phyloP scores from a whole-genome alignment of 2,797 vertebrate genomes.

The Simalia tracyae region DNA sequence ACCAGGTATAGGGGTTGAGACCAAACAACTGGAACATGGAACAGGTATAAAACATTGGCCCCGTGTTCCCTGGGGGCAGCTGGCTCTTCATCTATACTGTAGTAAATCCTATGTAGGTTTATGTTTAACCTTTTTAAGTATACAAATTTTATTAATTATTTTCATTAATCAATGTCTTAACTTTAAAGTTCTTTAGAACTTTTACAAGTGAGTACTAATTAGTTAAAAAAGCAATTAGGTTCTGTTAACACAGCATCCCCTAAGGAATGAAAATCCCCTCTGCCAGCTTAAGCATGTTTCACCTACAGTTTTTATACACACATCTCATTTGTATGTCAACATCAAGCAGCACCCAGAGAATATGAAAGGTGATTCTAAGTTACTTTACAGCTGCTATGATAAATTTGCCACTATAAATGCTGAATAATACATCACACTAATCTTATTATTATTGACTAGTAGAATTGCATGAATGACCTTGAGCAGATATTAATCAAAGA shows the following conservation, averaged over 20 bases:
- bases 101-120: not conserved
- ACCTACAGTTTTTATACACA: conserved; percentile 30
- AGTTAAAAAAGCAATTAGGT: conserved; percentile 16
- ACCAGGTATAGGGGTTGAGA: too few relatives aligned
- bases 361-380: conserved; percentile 61
- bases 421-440: conserved; percentile 73
- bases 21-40: too few relatives aligned
- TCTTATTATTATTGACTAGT: conserved; percentile 69
- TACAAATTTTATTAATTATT: conserved; percentile 17
- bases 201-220: not conserved
- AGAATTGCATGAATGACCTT: conserved; percentile 61
- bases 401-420: conserved; percentile 66
- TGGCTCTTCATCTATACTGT: too few relatives aligned
- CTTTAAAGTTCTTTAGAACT: conserved; percentile 3
- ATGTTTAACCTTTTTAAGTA: not conserved
- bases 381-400: conserved; percentile 53
- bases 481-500: conserved; percentile 65
- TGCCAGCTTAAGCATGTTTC: conserved; percentile 21
- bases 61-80: too few relatives aligned
- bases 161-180: conserved; percentile 28
- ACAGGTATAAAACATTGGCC: too few relatives aligned
- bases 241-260: not conserved
- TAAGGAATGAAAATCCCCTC: conserved; percentile 8
- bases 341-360: conserved; percentile 51
- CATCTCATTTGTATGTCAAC: conserved; percentile 40